Base-by-base conservation (phyloP, 2,888 invertebrate genomes). In the Alsophila aescularia region DNA sequence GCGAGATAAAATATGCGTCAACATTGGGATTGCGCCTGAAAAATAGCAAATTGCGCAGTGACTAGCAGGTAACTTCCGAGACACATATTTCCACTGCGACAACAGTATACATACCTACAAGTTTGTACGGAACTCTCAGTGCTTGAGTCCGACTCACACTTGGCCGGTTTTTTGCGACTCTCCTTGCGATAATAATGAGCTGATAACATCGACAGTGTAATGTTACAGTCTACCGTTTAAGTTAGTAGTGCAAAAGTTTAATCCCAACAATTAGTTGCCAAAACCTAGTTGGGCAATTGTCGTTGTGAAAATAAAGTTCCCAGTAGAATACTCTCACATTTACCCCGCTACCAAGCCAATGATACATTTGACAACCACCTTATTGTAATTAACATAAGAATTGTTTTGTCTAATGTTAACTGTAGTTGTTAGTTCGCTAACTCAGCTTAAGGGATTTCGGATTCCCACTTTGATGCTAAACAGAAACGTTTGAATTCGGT, bases 231-330 rank as follows among this genome's bases (percentile, higher is more conserved):
- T 68, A 72, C 71, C 53, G 68, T 61, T 52, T 53, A 71, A 77
- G 68, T 79, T 72, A 67, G 66, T 70, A 65, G 68, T 69, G 72
- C 73, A 47, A 75, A 85, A 87, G 80, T 86, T 82, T 79, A 83
- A 81, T 84, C 79, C 74, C 75, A 75, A 85, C 85, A 87, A 88
- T 89, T 87, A 87, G 84, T 84, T 81, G 75, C 73, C 77, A 80
- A 82, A 88, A 86, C 76, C 79, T 81, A 85, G 83, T 85, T 78
- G 77, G 78, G 80, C 85, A 87, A 89, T 88, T 87, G 88, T 87
- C 86, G 81, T 85, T 80, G 67, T 72, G 72, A 70, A 85, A 87
- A 87, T 87, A 87, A 87, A 88, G 87, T 89, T 87, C 71, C 73
- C 69, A 76, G 68, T 72, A 61, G 70, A 68, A 77, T 83, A 76